Base-by-base conservation (phyloP, 2,113 vertebrate genomes). In the Pterophyllum scalare region DNA sequence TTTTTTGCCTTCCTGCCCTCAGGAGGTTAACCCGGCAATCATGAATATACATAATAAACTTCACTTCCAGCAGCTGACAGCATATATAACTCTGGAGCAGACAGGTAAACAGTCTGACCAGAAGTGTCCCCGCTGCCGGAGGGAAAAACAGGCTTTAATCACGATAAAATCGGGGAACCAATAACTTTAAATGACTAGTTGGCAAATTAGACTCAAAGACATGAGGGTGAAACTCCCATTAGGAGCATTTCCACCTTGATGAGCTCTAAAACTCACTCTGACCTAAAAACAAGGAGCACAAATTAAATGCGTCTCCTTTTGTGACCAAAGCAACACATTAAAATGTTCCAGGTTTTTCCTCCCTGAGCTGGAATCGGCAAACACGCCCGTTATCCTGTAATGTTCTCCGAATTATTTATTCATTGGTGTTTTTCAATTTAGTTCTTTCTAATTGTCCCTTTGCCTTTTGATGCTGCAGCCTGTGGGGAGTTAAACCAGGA, bases 31-130 rank as follows among this genome's bases (percentile, higher is more conserved):
- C 67, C 46, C 6, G 1, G 19, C 67, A 19, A 54, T 72, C 67
- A 54, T 33, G 26, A 54, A 54, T n/a, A 33, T 33, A 72, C 46
- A 72, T 54, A 72, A 72, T 72, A 54, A 72, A 54, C 67, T 72
- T 54, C 46, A 64, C 61, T 64, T 40, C 35, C 35, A 64, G 20
- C 67, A 54, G 67, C 31, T 33, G 19, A 54, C 67, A 54, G 67
- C 19, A 33, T 33, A 28, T 72, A 33, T 72, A 72, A 72, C 46
- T 72, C 46, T 33, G 67, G 10, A 72, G 65, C 20, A 31, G 65
- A 52, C 65, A 52, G 65, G 17, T 52, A 72, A 72, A 72, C 24
- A 49, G 65, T 52, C 65, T 52, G 46, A 31, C 67, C 26, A 72
- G 17, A 46, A 72, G 46, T 33, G 67, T 72, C 46, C n/a, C 61